Percentiles rank a stretch among this genome's conserved stretches.
Conservation (phyloP, 2,797 vertebrate species). For the Anas capensis region DNA sequence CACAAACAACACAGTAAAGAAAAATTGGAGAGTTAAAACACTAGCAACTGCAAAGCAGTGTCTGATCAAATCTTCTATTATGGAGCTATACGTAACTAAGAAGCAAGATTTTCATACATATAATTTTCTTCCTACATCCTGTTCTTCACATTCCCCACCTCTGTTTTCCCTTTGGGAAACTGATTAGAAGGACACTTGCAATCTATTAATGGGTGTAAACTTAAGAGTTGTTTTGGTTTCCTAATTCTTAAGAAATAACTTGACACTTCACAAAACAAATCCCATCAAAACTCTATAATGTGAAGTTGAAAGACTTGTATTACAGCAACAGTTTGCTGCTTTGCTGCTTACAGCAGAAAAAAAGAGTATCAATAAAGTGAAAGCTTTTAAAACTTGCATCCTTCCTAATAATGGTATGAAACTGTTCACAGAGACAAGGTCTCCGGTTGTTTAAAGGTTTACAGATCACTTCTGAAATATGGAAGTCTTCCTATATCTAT, state of each 20-base stretch:
- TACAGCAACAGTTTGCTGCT: neutral
- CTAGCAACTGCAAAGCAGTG: neutral
- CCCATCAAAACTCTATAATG: neutral
- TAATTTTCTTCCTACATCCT: neutral
- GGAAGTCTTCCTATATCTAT: neutral
- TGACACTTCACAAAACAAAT: neutral
- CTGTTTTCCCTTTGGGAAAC: neutral
- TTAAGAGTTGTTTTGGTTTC: neutral
- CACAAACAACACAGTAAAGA: conserved; percentile 47
- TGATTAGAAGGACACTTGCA: neutral
- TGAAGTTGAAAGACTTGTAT: neutral
- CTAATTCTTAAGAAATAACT: neutral
- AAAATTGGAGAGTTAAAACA: neutral
- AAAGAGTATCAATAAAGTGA: neutral
- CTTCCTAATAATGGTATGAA: neutral
- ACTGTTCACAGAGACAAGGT: neutral
- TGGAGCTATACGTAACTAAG: neutral
- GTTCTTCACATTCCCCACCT: neutral
- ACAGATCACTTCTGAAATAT: neutral
- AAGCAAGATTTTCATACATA: neutral
- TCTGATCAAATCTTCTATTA: neutral
- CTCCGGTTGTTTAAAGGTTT: neutral
- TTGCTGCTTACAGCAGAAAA: neutral
- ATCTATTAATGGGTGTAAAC: neutral
- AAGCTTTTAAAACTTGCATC: neutral